These are phyloP conservation scores for Pyxicephalus adspersus DNA, from an alignment of 2,113 vertebrate species.

Conservation along the genomic window DNA sequence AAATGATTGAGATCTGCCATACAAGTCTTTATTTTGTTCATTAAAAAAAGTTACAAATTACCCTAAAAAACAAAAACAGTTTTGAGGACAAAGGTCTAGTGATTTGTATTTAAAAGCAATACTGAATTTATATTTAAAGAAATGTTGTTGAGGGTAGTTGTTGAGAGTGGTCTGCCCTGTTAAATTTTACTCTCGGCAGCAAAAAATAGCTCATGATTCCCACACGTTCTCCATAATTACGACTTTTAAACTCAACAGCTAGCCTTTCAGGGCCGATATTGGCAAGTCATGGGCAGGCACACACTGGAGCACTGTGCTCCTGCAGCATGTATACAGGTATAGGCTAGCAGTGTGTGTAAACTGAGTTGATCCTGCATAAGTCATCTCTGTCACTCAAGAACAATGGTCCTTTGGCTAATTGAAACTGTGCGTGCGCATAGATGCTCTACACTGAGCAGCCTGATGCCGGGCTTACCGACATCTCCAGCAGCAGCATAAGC, in stretches of 20 bases:
- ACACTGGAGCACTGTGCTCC: constrained; percentile 34
- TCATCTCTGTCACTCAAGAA: constrained; percentile 33
- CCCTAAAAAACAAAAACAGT: neutral
- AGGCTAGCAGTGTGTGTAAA: constrained; percentile 42
- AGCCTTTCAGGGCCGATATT: constrained; percentile 41
- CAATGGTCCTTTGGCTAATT: constrained; percentile 40
- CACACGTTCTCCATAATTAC: constrained; percentile 43
- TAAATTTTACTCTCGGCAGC: constrained; percentile 33
- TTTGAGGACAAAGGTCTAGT: neutral
- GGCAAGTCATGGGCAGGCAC: constrained; percentile 37
- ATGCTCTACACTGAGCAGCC: neutral
- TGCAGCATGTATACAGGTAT: constrained; percentile 43
- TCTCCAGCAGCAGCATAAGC: neutral
- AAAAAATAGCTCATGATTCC: constrained; percentile 49
- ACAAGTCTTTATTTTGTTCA: too few species aligned
- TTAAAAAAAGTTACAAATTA: neutral
- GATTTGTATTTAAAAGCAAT: neutral
- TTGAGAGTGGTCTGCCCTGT: constrained; percentile 13
- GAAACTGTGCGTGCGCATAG: constrained; percentile 29
- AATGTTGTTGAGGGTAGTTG: constrained; percentile 24
- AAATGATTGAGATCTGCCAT: neutral
- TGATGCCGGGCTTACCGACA: neutral
- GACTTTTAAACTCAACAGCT: constrained; percentile 42
- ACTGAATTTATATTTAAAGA: constrained; percentile 5
- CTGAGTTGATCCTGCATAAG: constrained; percentile 39